A percentile compares a stretch with the other conserved stretches of the same genome.
These are phyloP conservation scores for Lissocephala sabroskyi DNA, from an alignment of 2,888 invertebrate genomes.

Conservation along the genomic window DNA sequence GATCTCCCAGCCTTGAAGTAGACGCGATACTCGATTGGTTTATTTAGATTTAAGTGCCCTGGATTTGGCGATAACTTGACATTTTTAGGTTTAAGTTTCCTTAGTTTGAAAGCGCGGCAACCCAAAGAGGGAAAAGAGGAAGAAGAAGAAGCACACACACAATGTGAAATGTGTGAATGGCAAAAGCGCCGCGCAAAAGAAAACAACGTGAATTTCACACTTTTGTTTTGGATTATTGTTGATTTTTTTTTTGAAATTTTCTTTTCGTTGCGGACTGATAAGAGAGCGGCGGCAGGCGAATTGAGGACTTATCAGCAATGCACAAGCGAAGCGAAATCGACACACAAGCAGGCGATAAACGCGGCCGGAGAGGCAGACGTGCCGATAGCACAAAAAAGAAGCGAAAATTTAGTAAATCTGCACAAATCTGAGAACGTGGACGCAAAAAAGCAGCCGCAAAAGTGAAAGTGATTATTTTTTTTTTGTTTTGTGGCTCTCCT, in stretches of 20 bases:
- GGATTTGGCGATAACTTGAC: too few relatives aligned
- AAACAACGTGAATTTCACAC: not conserved
- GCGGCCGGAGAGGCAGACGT: slow-evolving; percentile 8
- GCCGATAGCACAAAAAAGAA: slow-evolving; percentile 2
- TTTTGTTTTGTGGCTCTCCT: too few relatives aligned
- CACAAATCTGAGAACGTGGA: slow-evolving; percentile 33
- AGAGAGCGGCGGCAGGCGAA: too few relatives aligned
- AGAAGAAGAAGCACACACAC: too few relatives aligned
- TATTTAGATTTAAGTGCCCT: too few relatives aligned
- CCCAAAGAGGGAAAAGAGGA: slow-evolving; percentile 14
- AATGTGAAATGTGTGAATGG: slow-evolving; percentile 13
- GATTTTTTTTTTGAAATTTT: slow-evolving; percentile 13
- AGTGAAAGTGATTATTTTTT: too few relatives aligned
- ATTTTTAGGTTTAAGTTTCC: too few relatives aligned
- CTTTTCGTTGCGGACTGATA: slow-evolving; percentile 41
- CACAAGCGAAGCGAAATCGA: slow-evolving; percentile 43
- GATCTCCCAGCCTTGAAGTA: too few relatives aligned
- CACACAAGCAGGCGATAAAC: slow-evolving; percentile 17
- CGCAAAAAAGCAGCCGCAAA: too few relatives aligned
- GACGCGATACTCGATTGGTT: too few relatives aligned
- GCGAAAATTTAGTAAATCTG: slow-evolving; percentile 45
- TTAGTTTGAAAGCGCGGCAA: too few relatives aligned
- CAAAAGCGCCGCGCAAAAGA: not conserved
- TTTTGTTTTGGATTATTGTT: too few relatives aligned
- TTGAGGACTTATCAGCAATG: slow-evolving; percentile 58